Evolutionary conservation across 2,113 vertebrate genomes (phyloP).

Genomic region (Haemorhous mexicanus): DNA sequence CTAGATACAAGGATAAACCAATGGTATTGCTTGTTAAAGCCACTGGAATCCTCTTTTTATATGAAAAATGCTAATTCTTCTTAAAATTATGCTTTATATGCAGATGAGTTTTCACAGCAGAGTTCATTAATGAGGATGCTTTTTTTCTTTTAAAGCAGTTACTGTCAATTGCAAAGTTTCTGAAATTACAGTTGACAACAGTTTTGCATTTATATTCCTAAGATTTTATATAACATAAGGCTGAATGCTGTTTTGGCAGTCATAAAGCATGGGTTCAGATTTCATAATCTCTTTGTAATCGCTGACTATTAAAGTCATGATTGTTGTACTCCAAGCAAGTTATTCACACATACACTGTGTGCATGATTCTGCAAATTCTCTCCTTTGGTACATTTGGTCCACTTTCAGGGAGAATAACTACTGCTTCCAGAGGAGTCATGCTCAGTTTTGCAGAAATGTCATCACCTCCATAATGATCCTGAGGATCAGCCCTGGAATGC

Average conservation of each 20-base stretch:
- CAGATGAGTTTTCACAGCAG: neutral
- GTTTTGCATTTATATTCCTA: neutral
- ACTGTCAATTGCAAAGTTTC: neutral
- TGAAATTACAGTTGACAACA: neutral
- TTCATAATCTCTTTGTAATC: neutral
- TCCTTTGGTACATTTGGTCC: neutral
- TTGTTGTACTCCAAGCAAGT: neutral
- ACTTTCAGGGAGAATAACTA: neutral
- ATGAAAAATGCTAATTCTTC: neutral
- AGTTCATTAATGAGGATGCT: neutral
- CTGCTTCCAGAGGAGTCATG: neutral
- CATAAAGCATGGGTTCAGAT: neutral
- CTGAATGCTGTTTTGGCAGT: neutral
- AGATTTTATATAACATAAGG: neutral
- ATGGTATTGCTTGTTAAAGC: neutral
- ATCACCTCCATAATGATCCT: neutral
- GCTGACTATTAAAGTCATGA: neutral
- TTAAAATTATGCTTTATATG: neutral
- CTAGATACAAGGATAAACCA: neutral
- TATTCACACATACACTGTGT: fast-evolving
- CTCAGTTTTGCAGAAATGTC: neutral
- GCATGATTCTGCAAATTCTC: neutral
- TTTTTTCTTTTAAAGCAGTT: neutral
- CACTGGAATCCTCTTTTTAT: neutral
- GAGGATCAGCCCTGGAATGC: neutral